A percentile compares a stretch with the other conserved stretches of the same genome.
Evolutionary conservation across 2,113 vertebrate species (phyloP).

Genomic region (Cyrtonyx montezumae): DNA sequence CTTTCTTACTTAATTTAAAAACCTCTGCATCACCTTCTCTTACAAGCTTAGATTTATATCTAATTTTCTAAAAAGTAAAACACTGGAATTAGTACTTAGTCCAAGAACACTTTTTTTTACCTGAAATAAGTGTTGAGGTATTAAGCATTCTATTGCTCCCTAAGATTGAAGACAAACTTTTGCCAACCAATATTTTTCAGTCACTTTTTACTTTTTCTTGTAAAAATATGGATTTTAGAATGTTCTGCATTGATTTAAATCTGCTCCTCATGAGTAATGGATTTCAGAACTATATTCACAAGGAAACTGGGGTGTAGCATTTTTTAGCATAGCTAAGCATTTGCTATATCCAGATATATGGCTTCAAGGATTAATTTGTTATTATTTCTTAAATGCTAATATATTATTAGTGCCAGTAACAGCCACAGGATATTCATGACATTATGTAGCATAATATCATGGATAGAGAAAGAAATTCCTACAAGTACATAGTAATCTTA

Average conservation of each 20-base stretch:
- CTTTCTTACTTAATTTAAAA: conserved; percentile 68
- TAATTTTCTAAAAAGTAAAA: conserved; percentile 63
- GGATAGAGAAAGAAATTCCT: background rate
- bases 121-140: conserved; percentile 27
- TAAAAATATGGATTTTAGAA: background rate
- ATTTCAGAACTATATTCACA: background rate
- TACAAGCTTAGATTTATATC: conserved; percentile 26
- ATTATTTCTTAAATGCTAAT: background rate
- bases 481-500: background rate
- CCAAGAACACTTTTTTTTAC: conserved; percentile 20
- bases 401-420: background rate
- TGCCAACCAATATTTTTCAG: background rate
- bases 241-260: background rate
- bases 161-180: background rate
- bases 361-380: background rate
- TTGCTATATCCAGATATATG: background rate
- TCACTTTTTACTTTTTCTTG: conserved; percentile 37
- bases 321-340: background rate
- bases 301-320: background rate
- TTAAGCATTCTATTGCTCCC: background rate
- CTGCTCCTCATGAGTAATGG: background rate
- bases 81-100: background rate
- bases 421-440: background rate
- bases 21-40: conserved; percentile 62
- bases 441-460: background rate